Evolutionary conservation across 1,140 invertebrate genomes (phyloP), one percentile per base, ranked within the genome.

Genomic region (Gryon sp.): DNA sequence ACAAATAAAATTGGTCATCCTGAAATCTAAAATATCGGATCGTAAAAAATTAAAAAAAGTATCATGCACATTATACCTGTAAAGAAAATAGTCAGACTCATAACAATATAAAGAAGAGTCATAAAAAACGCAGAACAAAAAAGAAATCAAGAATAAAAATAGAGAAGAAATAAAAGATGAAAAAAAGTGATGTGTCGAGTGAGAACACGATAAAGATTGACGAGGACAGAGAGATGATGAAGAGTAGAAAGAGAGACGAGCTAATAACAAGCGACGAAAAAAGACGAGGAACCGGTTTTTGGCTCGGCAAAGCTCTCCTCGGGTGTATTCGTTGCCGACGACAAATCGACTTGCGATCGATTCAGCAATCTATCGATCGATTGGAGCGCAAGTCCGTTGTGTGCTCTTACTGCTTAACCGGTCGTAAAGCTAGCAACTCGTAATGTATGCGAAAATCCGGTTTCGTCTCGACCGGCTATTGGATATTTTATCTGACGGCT

Each of bases 381-480:
- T 65, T 32, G 50, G 57, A 18, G 20, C 36, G 28, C 48, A 19
- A 26, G 57, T 34, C 69, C 68, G 57, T 53, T 45, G 48, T 18
- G 46, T n/a, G n/a, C n/a, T n/a, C 45, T 70, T 46, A 26, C 43
- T 50, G 53, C 34, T 48, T 50, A 69, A 62, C 68, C 46, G 68
- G 68, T 36, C 55, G 53, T 43, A 53, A 69, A 57, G 50, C 52
- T 46, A 50, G 65, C 18, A 28, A 52, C 55, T 50, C 32, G 69
- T 74, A 74, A 74, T 74, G 52, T 36, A 74, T 65, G 52, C 70
- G 70, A 66, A 66, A 66, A 74, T 63, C 70, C 70, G 70, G 70
- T 74, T 74, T 74, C 50, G 46, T 48, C 32, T 34, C 26, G 52
- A 18, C 41, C 53, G 45, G 43, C 50, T 65, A 59, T 65, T 75